Conservation (phyloP, 1,140 invertebrate species). For the Idris sp. region DNA sequence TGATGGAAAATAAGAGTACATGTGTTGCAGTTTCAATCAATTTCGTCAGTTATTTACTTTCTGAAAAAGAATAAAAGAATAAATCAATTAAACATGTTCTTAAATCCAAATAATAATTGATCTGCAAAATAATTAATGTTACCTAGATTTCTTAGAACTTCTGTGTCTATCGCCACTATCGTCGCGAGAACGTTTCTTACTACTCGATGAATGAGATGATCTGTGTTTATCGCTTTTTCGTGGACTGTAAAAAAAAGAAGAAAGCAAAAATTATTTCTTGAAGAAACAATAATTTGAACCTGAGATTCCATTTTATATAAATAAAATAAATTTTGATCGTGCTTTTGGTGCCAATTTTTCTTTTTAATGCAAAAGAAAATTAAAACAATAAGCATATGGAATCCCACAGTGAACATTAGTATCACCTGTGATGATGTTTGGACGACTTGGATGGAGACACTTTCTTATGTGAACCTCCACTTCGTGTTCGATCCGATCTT, state of each 20-base stretch:
- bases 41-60: too few relatives aligned
- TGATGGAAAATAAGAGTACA: too few relatives aligned
- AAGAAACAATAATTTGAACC: not conserved
- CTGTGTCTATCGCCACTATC: constrained; percentile 84
- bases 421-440: constrained; percentile 76
- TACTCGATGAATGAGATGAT: constrained; percentile 77
- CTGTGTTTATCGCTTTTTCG: constrained; percentile 76
- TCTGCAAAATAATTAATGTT: too few relatives aligned
- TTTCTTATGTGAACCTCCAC: constrained; percentile 79
- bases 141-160: constrained; percentile 84
- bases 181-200: constrained; percentile 85
- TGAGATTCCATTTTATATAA: constrained; percentile 5
- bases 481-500: constrained; percentile 76
- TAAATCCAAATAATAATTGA: too few relatives aligned
- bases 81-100: too few relatives aligned
- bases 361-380: too few relatives aligned
- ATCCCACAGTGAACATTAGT: constrained; percentile 48
- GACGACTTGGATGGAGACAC: constrained; percentile 79
- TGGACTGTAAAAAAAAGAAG: constrained; percentile 66
- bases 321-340: too few relatives aligned
- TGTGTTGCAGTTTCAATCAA: too few relatives aligned
- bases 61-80: constrained; percentile 1
- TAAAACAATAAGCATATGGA: constrained; percentile 25
- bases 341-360: too few relatives aligned
- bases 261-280: not conserved